Percentiles rank a stretch among this genome's conserved stretches.
phyloP scores from a whole-genome alignment of 1,140 invertebrate genomes.

The Tyrophagus putrescentiae region DNA sequence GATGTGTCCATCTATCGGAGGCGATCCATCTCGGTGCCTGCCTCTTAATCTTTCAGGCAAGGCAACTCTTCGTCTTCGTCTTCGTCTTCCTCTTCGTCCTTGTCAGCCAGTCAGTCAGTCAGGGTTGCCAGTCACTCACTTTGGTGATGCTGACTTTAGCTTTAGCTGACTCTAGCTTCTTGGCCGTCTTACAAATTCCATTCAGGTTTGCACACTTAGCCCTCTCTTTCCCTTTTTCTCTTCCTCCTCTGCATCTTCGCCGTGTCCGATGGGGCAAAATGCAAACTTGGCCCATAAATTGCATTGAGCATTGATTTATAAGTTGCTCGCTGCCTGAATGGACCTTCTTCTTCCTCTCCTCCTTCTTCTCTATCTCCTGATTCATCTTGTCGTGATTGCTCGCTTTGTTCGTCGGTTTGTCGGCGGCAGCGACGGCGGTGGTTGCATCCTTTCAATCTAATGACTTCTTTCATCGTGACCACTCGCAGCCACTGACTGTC shows the following conservation, averaged over 20 bases:
- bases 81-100: background rate
- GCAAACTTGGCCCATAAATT: background rate
- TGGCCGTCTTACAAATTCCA: background rate
- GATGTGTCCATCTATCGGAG: slow-evolving; percentile 14
- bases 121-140: no score
- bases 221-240: no score
- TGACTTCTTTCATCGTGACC: slow-evolving; percentile 2
- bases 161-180: no score
- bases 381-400: slow-evolving; percentile 6
- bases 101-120: background rate
- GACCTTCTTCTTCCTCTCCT: slow-evolving; percentile 1
- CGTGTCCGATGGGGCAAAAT: slow-evolving; percentile 10
- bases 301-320: slow-evolving; percentile 16
- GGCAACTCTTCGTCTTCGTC: background rate
- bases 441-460: slow-evolving; percentile 8
- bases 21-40: background rate
- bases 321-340: slow-evolving; percentile 3
- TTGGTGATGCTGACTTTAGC: no score
- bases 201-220: slow-evolving; percentile 14
- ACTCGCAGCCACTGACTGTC: no score
- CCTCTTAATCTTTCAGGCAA: background rate
- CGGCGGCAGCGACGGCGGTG: background rate
- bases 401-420: background rate
- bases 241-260: background rate
- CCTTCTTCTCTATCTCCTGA: slow-evolving; percentile 8